Evolutionary conservation across 2,113 vertebrate genomes (phyloP), one percentile per base, ranked within the genome.

Genomic region (rat (Rattus norvegicus)): DNA sequence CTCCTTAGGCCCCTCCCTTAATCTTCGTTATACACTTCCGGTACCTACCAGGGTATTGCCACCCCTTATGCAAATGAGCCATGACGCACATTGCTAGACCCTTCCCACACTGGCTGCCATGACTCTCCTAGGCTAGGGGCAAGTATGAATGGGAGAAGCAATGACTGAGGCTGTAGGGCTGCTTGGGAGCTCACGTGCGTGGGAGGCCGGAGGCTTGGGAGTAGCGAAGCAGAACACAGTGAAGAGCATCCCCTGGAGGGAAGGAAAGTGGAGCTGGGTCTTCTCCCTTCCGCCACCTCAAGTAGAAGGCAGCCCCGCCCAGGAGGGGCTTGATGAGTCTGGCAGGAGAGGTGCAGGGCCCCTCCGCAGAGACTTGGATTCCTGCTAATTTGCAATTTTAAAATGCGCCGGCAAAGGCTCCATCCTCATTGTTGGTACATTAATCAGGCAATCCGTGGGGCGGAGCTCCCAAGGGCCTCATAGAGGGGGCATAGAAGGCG

Each of bases 311-410:
- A 11, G 1, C 52, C n/a, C 47, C 22, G 43, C 24, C 7, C 30
- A 47, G 56, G 20, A 79, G 59, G 33, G 24, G 52, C 13, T 30
- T 1, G 17, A 88, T 84, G 67, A 88, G 47, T 59, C 88, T 87
- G 73, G 30, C 54, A 65, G 67, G 65, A 30, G 54, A 69, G 63
- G 5, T 63, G 17, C 10, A 61, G 39, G 43, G 19, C 70, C 85
- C 85, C 7, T 91, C 59, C 70, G 13, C 1, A 0, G 70, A 95
- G 69, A 92, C 30, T 20, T 43, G 59, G 72, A 61, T 81, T 49
- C 52, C 91, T 91, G 91, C 91, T 97, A 86, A 97, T 94, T 96
- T 94, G 89, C 61, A 54, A 63, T 95, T 93, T 95, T 94, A 79
- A 93, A 94, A 96, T n/a, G 72, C 81, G 89, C 16, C 16, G 63